Conservation (phyloP, 2,888 invertebrate species). For the Eupeodes luniger region DNA sequence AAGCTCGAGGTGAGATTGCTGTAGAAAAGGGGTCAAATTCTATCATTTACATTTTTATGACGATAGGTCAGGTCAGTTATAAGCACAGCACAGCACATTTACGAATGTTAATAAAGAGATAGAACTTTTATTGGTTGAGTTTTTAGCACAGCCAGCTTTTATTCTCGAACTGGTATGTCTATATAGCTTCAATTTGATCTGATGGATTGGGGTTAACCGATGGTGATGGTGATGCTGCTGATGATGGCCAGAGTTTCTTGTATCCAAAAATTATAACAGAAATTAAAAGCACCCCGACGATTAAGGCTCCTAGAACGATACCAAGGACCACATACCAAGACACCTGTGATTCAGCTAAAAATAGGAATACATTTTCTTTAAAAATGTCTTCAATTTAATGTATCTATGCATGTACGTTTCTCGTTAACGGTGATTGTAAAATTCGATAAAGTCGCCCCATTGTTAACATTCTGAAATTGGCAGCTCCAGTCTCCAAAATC, state of each 20-base stretch:
- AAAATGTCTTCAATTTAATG: too few species aligned
- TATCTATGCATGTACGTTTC: constrained; percentile 32
- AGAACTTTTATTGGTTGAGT: not conserved
- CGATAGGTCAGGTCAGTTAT: constrained; percentile 61
- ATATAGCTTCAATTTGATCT: constrained; percentile 26
- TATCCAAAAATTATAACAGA: constrained; percentile 34
- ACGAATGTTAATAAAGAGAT: not conserved
- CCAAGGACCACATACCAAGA: constrained; percentile 52
- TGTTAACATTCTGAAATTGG: constrained; percentile 71
- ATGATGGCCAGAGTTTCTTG: constrained; percentile 30
- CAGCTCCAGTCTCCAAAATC: constrained; percentile 79
- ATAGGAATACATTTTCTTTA: not conserved
- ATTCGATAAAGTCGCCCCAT: constrained; percentile 55
- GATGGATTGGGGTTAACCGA: not conserved
- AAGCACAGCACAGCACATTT: not conserved
- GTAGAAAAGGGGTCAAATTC: not conserved
- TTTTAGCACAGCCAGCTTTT: constrained; percentile 1
- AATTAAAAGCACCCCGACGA: not conserved
- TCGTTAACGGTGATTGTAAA: constrained; percentile 57
- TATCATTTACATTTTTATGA: constrained; percentile 12
- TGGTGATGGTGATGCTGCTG: not conserved
- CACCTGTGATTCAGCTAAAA: not conserved
- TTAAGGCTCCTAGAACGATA: constrained; percentile 30
- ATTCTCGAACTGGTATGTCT: constrained; percentile 41
- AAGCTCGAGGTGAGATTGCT: not conserved